Evolutionary conservation across 2,888 invertebrate species (phyloP), one percentile per base, ranked within the genome.

Genomic region (Gastracanthus pulcherrimus): DNA sequence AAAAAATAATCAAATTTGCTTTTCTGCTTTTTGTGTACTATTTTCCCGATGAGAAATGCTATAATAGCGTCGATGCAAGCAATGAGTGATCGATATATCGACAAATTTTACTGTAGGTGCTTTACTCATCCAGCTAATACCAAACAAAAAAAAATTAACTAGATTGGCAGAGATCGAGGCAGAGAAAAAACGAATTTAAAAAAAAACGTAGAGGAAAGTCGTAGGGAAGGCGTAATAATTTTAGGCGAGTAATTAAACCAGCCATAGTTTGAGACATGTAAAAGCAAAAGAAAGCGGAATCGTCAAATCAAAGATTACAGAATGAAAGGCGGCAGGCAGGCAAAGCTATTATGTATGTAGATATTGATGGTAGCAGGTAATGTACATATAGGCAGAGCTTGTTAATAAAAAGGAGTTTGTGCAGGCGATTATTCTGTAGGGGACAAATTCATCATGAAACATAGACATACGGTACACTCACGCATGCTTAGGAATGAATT

Each of bases 381-480:
- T 76, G 76, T 76, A 82, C 3, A 74, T 80, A 74, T 31, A 76
- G 45, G 51, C 66, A 80, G 70, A 76, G 66, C 79, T 79, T 78
- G 79, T 79, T 80, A 16, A 74, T 51, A 38, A 80, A 67, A 36
- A 36, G 9, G n/a, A 45, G 31, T 75, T 75, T 80, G 62, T 26
- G 26, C 19, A 19, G 3, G 41, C 34, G 48, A 69, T 26, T 67
- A 70, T 55, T 55, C 19, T 60, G 13, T n/a, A n/a, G 9, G 19
- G 34, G 23, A 26, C 38, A 45, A 76, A 36, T 48, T 76, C 58
- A n/a, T n/a, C n/a, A 76, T 71, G 48, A 71, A 75, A 70, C 62
- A 51, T 76, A 69, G 45, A 70, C 11, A 69, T 51, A 62, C 51
- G 29, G 29, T 70, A 82, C 64, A 76, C 51, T 45, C 60, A 48